Percentiles rank a stretch among this genome's conserved stretches.
Conservation (phyloP, 1,140 invertebrate genomes). For the Drosophila triauraria region DNA sequence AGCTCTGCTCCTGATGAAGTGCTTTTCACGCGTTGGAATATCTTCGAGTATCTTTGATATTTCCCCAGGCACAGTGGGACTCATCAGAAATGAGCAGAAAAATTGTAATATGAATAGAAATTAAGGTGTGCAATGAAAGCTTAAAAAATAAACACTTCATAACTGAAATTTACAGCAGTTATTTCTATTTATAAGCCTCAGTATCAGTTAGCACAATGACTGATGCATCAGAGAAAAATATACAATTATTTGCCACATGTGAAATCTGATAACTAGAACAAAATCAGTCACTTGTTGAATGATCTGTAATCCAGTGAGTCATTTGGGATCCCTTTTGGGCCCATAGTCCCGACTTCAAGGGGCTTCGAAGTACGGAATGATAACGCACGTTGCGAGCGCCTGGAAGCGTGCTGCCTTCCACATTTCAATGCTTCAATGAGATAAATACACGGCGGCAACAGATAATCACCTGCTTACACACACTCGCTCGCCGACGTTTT, state of each 20-base stretch:
- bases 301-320: background rate
- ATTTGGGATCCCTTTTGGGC: background rate
- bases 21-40: conserved; percentile 55
- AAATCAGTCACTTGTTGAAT: conserved; percentile 28
- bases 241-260: background rate
- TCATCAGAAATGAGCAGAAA: background rate
- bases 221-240: background rate
- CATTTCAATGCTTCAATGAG: conserved; percentile 70
- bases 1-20: conserved; percentile 64
- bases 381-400: conserved; percentile 37
- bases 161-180: too few species aligned
- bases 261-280: background rate
- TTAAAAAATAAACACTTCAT: background rate
- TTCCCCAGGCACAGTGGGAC: conserved; percentile 22
- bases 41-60: conserved; percentile 72
- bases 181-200: background rate
- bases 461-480: conserved; percentile 83
- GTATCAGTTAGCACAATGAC: background rate
- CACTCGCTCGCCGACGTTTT: conserved; percentile 36
- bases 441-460: conserved; percentile 79
- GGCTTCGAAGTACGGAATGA: conserved; percentile 1
- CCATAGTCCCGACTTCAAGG: conserved; percentile 7
- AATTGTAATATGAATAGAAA: background rate
- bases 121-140: background rate
- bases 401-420: conserved; percentile 39